Percentiles rank a stretch among this genome's conserved stretches.
Evolutionary conservation across 2,888 invertebrate genomes (phyloP).

Genomic region (Ctena decussata): DNA sequence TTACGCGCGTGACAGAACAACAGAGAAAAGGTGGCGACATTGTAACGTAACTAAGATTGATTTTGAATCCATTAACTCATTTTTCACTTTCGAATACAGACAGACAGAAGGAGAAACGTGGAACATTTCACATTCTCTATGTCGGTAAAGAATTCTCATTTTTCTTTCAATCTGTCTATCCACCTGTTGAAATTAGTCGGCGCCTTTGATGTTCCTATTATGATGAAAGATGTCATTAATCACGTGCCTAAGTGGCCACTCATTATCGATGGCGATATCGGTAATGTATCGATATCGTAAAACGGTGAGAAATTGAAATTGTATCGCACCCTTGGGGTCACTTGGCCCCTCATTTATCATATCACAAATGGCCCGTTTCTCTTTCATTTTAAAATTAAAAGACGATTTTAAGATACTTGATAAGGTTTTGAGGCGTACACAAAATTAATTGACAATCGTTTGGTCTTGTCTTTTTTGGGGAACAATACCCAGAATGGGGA

Average conservation of each 20-base stretch:
- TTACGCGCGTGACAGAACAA: no score
- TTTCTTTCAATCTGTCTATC: conserved; percentile 35
- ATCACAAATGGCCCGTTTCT: background rate
- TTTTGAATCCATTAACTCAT: background rate
- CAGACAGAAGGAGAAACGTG: background rate
- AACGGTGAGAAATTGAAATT: conserved; percentile 26
- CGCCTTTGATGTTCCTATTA: conserved; percentile 57
- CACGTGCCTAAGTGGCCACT: conserved; percentile 42
- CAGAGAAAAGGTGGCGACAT: no score
- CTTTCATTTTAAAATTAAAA: background rate
- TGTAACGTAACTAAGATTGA: background rate
- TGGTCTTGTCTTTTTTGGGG: background rate
- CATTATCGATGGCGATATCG: conserved; percentile 41
- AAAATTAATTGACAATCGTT: background rate
- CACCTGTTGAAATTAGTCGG: conserved; percentile 61
- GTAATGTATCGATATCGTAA: conserved; percentile 14
- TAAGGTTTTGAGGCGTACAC: background rate
- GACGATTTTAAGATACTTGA: background rate
- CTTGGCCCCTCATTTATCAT: background rate
- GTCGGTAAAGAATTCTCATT: conserved; percentile 44
- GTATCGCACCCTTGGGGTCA: conserved; percentile 20
- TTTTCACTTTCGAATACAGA: background rate
- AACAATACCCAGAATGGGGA: no score
- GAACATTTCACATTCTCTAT: background rate
- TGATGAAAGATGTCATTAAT: conserved; percentile 64